Evolutionary conservation across 1,140 invertebrate genomes (phyloP), one percentile per base, ranked within the genome.

Genomic region (Trichonephila inaurata): DNA sequence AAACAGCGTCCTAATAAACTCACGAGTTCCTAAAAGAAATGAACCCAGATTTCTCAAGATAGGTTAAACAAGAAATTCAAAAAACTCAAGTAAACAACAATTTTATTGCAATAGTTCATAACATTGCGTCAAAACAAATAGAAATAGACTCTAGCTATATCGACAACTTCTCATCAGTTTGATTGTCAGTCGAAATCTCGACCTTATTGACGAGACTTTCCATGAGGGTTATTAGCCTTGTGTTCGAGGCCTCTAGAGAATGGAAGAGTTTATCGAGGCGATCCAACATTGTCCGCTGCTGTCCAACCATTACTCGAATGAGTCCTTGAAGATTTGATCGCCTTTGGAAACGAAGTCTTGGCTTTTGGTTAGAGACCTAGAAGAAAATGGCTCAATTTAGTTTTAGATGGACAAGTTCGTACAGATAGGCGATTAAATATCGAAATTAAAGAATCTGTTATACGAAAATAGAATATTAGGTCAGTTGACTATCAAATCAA

Each of bases 261-360:
- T 51, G 21, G 8, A 83, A 58, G 10, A 83, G 14, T 24, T 60
- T 51, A n/a, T 83, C 82, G 21, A 83, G 24, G 12, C 82, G 44
- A 12, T 83, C 82, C 82, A 83, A 12, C 44, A 83, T 5, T 8
- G 82, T 28, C 44, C 51, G 19, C 51, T 83, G 82, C 24, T 83
- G 82, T 83, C n/a, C 82, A 8, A 58, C 82, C 19, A 83, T 51
- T 4, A 83, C 82, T 51, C 82, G 82, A 58, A 83, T 44, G 2
- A 83, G 10, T 21, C 82, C 44, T 12, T 51, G 82, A 16, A 83
- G 21, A 28, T 51, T 83, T 19, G 51, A 14, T 10, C 82, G 19
- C 44, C 51, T 51, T 40, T 77, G 72, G 82, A 58, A 83, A 19
- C 82, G 82, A 60, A 83, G 40, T 58, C 82, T 83, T 14, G 82